These are phyloP conservation scores for Caerostris darwini DNA, from an alignment of 1,140 invertebrate genomes.

Conservation along the genomic window DNA sequence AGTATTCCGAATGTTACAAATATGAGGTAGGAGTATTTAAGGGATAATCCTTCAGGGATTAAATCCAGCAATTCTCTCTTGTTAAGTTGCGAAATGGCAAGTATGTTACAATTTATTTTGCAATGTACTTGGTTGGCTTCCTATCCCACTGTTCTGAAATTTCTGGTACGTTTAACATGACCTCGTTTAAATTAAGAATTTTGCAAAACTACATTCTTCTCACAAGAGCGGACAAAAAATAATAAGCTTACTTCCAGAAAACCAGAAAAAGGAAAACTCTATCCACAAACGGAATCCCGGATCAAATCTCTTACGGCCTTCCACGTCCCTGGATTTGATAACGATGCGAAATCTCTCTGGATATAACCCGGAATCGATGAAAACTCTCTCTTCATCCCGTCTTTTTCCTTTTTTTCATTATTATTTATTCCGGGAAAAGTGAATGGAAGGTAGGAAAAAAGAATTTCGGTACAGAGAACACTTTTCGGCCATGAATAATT, in stretches of 20 bases:
- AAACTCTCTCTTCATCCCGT: not conserved
- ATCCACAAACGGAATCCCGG: not conserved
- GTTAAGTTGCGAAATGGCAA: too few relatives aligned
- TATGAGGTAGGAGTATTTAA: too few relatives aligned
- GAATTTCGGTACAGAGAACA: conserved; percentile 25
- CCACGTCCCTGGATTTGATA: not conserved
- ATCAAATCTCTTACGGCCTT: conserved; percentile 8
- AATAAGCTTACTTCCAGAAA: not conserved
- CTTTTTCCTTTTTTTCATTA: not conserved
- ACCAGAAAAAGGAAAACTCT: not conserved
- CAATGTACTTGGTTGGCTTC: too few relatives aligned
- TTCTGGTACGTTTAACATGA: too few relatives aligned
- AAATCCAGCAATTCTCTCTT: too few relatives aligned
- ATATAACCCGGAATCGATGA: conserved; percentile 14
- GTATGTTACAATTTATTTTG: too few relatives aligned
- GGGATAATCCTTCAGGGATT: too few relatives aligned
- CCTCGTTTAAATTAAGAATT: too few relatives aligned
- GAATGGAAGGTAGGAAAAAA: conserved; percentile 33
- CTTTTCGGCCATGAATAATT: conserved; percentile 58
- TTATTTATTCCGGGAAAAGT: conserved; percentile 17
- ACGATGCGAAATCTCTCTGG: conserved; percentile 29
- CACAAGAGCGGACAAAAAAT: not conserved
- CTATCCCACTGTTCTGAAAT: too few relatives aligned
- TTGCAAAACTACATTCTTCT: too few relatives aligned
- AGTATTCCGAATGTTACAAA: too few relatives aligned